Percentiles rank a stretch among this genome's conserved stretches.
phyloP scores from a whole-genome alignment of 2,888 invertebrate species.

The Nomada fucata region DNA sequence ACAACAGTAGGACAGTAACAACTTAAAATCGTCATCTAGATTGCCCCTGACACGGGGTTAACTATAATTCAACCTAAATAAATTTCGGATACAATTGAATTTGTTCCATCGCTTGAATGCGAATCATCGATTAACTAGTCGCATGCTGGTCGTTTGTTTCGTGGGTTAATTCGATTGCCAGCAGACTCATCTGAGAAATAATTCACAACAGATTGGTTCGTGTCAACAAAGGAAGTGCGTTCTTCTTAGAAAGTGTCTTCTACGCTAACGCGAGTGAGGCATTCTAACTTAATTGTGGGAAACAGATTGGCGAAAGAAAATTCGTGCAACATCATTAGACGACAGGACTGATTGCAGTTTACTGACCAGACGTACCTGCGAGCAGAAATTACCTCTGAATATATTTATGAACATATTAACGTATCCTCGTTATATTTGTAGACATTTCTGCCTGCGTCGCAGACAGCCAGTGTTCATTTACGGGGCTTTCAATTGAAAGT shows the following conservation, averaged over 20 bases:
- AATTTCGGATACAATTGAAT: constrained; percentile 19
- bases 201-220: background rate
- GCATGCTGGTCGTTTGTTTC: background rate
- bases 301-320: constrained; percentile 10
- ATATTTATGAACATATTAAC: background rate
- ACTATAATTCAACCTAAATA: constrained; percentile 36
- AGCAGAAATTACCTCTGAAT: background rate
- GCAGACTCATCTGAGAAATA: background rate
- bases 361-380: background rate
- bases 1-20: constrained; percentile 30
- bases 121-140: background rate
- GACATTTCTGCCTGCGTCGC: background rate
- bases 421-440: background rate
- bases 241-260: background rate
- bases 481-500: constrained; percentile 6
- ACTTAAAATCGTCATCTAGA: constrained; percentile 36
- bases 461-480: background rate
- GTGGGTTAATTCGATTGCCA: background rate
- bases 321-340: constrained; percentile 1
- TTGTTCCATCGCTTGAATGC: background rate
- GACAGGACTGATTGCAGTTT: background rate
- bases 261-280: constrained; percentile 29
- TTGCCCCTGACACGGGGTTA: constrained; percentile 25
- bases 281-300: constrained; percentile 26
- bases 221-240: constrained; percentile 27